Evolutionary conservation across 2,113 vertebrate species (phyloP).

Genomic region (Melanocharis versteri): DNA sequence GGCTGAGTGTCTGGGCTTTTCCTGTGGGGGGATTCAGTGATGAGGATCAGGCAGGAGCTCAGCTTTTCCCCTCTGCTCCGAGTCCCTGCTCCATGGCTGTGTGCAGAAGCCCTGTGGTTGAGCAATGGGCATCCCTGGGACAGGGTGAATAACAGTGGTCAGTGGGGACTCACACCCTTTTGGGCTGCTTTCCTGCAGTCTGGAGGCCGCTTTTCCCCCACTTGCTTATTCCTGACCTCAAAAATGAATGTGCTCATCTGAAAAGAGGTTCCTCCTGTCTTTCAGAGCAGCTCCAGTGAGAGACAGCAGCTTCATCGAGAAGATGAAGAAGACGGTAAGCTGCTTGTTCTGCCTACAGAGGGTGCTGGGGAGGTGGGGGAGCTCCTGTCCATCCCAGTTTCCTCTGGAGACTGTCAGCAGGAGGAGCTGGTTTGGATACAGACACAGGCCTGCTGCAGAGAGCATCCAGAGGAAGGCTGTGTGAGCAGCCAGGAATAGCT

Average conservation of each 20-base stretch:
- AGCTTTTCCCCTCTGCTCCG: not conserved
- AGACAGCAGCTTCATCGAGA: conserved; percentile 95
- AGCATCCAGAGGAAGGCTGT: not conserved
- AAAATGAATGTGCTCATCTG: not conserved
- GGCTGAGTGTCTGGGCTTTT: not conserved
- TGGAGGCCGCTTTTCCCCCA: not conserved
- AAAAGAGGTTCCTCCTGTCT: conserved; percentile 15
- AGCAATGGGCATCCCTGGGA: not conserved
- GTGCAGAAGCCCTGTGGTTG: not conserved
- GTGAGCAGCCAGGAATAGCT: not conserved
- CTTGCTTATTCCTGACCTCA: not conserved
- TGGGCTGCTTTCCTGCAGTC: not conserved
- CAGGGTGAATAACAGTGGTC: not conserved
- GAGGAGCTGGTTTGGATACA: not conserved
- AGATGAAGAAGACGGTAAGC: conserved; percentile 99
- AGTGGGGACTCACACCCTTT: not conserved
- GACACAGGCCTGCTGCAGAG: not conserved
- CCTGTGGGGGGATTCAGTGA: not conserved
- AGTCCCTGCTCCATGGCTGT: not conserved
- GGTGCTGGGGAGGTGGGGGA: not conserved
- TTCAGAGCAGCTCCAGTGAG: conserved; percentile 75
- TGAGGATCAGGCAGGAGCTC: not conserved
- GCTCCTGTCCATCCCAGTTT: not conserved
- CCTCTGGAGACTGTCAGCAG: not conserved
- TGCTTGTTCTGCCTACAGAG: rapidly evolving